Conservation (phyloP, 2,113 vertebrate species). For the Taxidea taxus region DNA sequence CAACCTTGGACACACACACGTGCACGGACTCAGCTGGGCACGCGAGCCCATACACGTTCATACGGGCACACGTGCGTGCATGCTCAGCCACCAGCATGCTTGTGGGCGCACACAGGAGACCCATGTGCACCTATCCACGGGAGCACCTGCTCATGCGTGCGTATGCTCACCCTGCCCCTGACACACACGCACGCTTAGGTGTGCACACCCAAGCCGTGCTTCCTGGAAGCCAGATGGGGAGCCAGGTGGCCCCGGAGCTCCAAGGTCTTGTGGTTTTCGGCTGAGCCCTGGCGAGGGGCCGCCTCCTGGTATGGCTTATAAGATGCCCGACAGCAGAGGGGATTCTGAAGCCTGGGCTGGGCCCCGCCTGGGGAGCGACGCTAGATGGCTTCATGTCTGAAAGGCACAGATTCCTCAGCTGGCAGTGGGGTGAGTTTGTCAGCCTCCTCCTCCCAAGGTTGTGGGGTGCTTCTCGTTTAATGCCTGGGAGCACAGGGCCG, state of each 20-base stretch:
- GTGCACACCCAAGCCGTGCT: not conserved
- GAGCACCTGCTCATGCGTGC: rapidly evolving
- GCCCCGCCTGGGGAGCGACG: not conserved
- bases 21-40: not conserved
- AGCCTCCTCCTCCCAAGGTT: not conserved
- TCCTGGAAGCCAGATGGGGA: not conserved
- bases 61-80: not conserved
- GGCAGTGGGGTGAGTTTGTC: not conserved
- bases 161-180: rapidly evolving
- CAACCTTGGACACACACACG: too few relatives aligned
- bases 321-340: rapidly evolving
- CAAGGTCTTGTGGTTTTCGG: not conserved
- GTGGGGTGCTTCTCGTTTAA: not conserved
- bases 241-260: not conserved
- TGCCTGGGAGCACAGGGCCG: not conserved
- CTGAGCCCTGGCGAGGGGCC: rapidly evolving
- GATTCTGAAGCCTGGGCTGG: not conserved
- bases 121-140: not conserved
- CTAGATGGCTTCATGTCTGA: not conserved
- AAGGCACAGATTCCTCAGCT: not conserved
- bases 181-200: rapidly evolving
- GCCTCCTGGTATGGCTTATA: rapidly evolving
- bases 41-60: rapidly evolving
- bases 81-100: not conserved
- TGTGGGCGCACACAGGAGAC: not conserved